Evolutionary conservation across 35 echinoderm and acorn worm species (phyloP).

Genomic region (Ptychodera flava): DNA sequence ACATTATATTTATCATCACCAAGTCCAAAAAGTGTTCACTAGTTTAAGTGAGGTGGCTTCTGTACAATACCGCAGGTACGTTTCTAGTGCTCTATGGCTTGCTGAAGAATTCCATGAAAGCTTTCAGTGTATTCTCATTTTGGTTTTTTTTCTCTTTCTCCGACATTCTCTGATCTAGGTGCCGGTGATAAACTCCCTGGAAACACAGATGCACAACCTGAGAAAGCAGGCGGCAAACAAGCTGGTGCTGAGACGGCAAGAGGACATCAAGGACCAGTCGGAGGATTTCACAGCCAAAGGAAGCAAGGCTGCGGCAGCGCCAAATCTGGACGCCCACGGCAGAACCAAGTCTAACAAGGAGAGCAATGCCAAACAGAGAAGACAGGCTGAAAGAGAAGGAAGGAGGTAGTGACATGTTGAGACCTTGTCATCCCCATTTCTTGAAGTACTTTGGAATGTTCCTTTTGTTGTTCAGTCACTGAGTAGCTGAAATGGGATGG

Average conservation of each 20-base stretch:
- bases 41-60: too few species aligned
- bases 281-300: conserved; percentile 55
- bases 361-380: conserved; percentile 58
- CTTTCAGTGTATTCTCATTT: too few species aligned
- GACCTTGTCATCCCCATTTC: too few species aligned
- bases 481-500: too few species aligned
- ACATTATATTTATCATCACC: too few species aligned
- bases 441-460: too few species aligned
- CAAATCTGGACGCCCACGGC: conserved; percentile 44
- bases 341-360: conserved; percentile 34
- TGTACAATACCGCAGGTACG: too few species aligned
- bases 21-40: too few species aligned
- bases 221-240: conserved; percentile 44
- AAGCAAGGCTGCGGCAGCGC: conserved; percentile 57
- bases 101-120: too few species aligned
- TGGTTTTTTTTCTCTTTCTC: too few species aligned
- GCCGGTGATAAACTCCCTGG: conserved; percentile 58
- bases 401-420: conserved; percentile 49
- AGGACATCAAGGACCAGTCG: conserved; percentile 87
- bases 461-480: too few species aligned
- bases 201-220: conserved; percentile 51
- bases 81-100: too few species aligned
- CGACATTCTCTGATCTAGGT: conserved; percentile 48
- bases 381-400: conserved; percentile 79
- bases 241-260: conserved; percentile 58